Conservation (phyloP, 1,140 invertebrate species). For the Nautilus pompilius region DNA sequence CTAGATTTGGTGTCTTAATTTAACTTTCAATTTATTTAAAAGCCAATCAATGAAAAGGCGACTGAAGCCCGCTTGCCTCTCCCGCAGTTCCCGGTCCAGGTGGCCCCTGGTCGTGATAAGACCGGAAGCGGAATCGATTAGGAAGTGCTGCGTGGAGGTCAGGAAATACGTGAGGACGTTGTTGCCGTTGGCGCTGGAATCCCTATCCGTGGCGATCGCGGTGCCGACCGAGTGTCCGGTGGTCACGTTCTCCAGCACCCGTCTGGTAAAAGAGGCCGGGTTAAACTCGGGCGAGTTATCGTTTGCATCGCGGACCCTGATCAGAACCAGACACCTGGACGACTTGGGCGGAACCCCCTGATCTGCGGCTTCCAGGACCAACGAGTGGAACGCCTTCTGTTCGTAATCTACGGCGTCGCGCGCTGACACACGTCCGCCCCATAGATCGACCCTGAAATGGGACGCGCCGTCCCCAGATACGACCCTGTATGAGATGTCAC, state of each 20-base stretch:
- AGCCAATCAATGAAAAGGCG: no score
- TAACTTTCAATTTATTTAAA: no score
- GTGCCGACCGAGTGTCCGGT: conserved; percentile 65
- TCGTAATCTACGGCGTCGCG: conserved; percentile 74
- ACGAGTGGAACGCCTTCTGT: conserved; percentile 69
- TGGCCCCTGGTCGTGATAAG: conserved; percentile 13
- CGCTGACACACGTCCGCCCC: background rate
- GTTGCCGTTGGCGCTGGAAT: conserved; percentile 57
- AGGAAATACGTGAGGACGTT: no score
- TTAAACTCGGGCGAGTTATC: conserved; percentile 40
- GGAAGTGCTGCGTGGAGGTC: no score
- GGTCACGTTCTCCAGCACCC: conserved; percentile 84
- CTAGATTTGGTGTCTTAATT: no score
- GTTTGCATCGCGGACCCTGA: conserved; percentile 38
- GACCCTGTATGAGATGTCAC: background rate
- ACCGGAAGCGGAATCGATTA: conserved; percentile 26
- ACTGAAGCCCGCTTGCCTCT: no score
- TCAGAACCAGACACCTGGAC: conserved; percentile 20
- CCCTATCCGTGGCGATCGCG: conserved; percentile 50
- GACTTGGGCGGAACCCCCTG: conserved; percentile 6
- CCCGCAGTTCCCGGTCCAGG: conserved; percentile 26
- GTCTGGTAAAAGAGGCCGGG: conserved; percentile 67
- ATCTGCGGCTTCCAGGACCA: conserved; percentile 70
- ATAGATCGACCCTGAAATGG: background rate
- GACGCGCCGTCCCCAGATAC: background rate